Evolutionary conservation across 2,113 vertebrate species (phyloP).

Genomic region (Loxodonta africana): DNA sequence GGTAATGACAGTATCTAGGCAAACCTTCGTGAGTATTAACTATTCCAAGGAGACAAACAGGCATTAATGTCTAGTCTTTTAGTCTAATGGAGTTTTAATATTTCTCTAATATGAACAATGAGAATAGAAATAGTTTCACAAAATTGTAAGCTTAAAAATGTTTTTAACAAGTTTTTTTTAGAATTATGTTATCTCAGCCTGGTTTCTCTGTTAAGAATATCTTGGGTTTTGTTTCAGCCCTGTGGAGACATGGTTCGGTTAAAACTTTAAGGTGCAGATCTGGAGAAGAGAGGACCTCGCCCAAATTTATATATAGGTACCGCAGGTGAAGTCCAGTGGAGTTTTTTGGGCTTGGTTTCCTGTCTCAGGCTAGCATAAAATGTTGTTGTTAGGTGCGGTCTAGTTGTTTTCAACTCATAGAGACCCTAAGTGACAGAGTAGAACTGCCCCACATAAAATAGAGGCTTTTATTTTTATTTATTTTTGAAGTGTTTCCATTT

Average conservation of each 20-base stretch:
- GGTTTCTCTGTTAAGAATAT: neutral
- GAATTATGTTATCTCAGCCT: neutral
- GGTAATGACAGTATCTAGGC: neutral
- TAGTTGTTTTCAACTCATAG: neutral
- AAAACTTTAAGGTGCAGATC: neutral
- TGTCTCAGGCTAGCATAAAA: neutral
- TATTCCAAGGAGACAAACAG: neutral
- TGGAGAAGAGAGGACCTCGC: neutral
- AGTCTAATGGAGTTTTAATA: neutral
- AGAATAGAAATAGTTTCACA: neutral
- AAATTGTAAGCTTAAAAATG: conserved; percentile 33
- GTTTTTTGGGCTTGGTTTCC: neutral
- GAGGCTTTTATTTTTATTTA: too few species aligned
- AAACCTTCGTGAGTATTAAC: neutral
- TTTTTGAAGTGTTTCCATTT: too few species aligned
- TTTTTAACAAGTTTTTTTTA: conserved; percentile 9
- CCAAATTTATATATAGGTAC: neutral
- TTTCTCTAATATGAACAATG: neutral
- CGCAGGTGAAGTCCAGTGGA: neutral
- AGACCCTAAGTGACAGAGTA: neutral
- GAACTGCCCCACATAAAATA: neutral
- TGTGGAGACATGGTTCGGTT: neutral
- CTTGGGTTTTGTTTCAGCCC: neutral
- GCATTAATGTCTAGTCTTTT: neutral
- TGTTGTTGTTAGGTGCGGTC: neutral